These are phyloP conservation scores for Hippocampus barbouri DNA, from an alignment of 2,113 vertebrate genomes.

Conservation along the genomic window DNA sequence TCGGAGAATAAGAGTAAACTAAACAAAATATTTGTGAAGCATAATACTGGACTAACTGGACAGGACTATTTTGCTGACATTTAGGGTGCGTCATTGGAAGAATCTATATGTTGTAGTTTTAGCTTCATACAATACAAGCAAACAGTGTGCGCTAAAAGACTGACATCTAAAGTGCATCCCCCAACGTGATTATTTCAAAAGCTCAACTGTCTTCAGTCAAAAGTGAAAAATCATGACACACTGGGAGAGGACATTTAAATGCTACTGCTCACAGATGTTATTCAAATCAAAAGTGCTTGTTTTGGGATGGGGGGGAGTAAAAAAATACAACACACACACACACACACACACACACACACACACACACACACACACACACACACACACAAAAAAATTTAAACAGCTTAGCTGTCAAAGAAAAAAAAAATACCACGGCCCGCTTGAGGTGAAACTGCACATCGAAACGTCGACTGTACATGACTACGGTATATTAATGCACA, in stretches of 20 bases:
- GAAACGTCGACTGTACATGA: constrained; percentile 3
- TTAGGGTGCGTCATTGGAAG: not conserved
- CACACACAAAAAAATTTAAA: not conserved
- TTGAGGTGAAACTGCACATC: not conserved
- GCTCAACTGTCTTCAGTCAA: not conserved
- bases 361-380: no score
- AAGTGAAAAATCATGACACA: not conserved
- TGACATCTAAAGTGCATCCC: constrained; percentile 15
- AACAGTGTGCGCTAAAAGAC: constrained; percentile 5
- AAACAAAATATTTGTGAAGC: not conserved
- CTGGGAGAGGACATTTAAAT: not conserved
- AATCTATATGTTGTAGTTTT: not conserved
- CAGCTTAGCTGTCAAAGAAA: constrained; percentile 18
- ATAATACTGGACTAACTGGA: not conserved
- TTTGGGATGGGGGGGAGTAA: not conserved
- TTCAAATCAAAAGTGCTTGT: not conserved
- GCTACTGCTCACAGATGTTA: not conserved
- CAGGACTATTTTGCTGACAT: not conserved
- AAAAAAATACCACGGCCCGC: not conserved
- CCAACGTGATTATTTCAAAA: not conserved
- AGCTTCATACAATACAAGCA: not conserved
- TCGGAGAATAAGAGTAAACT: not conserved
- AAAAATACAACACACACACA: not conserved
- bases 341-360: no score
- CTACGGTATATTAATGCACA: not conserved